Conservation (phyloP, 2,113 vertebrate genomes). For the Chinchilla lanigera region DNA sequence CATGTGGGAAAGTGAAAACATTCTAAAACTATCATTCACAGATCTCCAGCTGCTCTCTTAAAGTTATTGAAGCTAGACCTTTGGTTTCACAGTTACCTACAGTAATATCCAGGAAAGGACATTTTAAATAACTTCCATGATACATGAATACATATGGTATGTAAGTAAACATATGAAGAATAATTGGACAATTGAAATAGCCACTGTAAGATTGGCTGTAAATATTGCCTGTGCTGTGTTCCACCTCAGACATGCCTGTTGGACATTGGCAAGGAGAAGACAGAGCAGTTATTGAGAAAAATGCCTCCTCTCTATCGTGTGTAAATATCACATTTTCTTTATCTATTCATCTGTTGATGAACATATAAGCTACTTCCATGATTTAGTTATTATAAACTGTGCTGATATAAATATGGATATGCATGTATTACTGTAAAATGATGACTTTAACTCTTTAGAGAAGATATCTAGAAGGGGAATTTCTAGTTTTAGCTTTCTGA, state of each 20-base stretch:
- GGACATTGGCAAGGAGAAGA: conserved; percentile 35
- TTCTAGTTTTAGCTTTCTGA: background rate
- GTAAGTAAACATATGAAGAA: conserved; percentile 2
- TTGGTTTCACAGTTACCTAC: conserved; percentile 14
- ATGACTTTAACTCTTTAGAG: background rate
- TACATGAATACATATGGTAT: conserved; percentile 8
- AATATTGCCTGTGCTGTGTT: background rate
- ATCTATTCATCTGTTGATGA: background rate
- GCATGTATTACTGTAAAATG: background rate
- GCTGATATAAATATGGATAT: background rate
- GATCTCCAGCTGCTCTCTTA: background rate
- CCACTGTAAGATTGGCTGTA: background rate
- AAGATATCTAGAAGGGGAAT: background rate
- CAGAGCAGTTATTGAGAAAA: conserved; percentile 59
- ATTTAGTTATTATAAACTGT: background rate
- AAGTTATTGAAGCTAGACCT: background rate
- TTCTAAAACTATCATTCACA: background rate
- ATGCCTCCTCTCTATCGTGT: background rate
- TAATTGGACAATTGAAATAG: conserved; percentile 30
- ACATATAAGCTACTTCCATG: background rate
- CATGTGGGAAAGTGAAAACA: background rate
- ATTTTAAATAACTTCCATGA: background rate
- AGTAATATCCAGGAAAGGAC: background rate
- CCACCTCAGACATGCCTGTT: conserved; percentile 22
- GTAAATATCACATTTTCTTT: background rate